Evolutionary conservation across 1,140 invertebrate genomes (phyloP), one percentile per base, ranked within the genome.

Genomic region (Cyphomyrmex costatus): DNA sequence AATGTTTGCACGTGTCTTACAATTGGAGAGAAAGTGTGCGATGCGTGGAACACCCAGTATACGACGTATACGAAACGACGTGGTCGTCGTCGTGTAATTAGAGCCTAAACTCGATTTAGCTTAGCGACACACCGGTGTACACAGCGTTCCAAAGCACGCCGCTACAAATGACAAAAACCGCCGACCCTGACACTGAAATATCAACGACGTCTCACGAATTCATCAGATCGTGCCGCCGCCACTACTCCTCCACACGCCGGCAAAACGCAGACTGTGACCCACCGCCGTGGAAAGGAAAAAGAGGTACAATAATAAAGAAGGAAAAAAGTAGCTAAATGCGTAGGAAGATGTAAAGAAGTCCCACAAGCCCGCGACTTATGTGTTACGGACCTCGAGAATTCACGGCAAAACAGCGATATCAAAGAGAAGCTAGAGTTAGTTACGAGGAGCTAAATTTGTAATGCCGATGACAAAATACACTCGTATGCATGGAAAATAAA

Each of bases 201-300:
- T 94, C 93, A 93, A 92, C 93, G 91, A 91, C 83, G 85, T 88
- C 87, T 92, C 91, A 89, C 91, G 87, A 92, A 94, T 94, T 93
- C 91, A 92, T 94, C 92, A 91, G 83, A 33, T 51, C 42, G 61
- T 53, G 65, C 86, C 88, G 80, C 30, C 77, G 61, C 56, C 51
- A 46, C 61, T 14, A 82, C 36, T 82, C 66, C 79, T 36, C 79
- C 79, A 24, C 30, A 71, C 53, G 51, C 19, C 77, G 63, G 46
- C 77, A 46, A 68, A 71, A 65, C 65, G 33, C 33, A 27, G 51
- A 70, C 53, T n/a, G 33, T 46, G 33, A 60, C 66, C 12, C 60
- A 49, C n/a, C 60, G 60, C 27, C 33, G 24, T 24, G 33, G 46
- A 53, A 79, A 66, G n/a, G n/a, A 66, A 30, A 71, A 82, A 71